These are phyloP conservation scores for Prosapia bicincta DNA, from an alignment of 2,888 invertebrate species.

Conservation along the genomic window DNA sequence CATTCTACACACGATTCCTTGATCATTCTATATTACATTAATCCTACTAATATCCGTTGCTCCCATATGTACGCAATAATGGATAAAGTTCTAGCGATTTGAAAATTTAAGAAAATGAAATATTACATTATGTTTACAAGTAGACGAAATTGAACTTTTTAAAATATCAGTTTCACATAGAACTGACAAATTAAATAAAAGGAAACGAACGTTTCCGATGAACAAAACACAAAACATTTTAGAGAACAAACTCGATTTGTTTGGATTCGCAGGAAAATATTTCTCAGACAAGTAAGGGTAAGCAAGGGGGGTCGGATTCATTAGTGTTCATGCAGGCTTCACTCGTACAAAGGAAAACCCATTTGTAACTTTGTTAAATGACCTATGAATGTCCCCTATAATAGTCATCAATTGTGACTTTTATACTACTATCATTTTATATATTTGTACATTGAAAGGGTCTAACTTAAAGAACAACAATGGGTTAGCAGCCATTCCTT, in stretches of 20 bases:
- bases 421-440: slow-evolving; percentile 26
- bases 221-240: not conserved
- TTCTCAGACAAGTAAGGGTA: not conserved
- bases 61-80: too few relatives aligned
- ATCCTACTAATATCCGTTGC: too few relatives aligned
- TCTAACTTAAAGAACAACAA: not conserved
- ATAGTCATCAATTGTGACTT: slow-evolving; percentile 19
- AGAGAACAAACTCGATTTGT: not conserved
- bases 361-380: slow-evolving; percentile 28
- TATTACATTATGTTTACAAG: too few relatives aligned
- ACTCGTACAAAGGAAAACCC: slow-evolving; percentile 16
- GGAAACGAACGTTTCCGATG: too few relatives aligned
- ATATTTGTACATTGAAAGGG: slow-evolving; percentile 9
- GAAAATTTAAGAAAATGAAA: too few relatives aligned
- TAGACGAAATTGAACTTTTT: too few relatives aligned
- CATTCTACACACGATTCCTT: too few relatives aligned
- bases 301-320: not conserved
- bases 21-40: too few relatives aligned
- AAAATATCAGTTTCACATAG: too few relatives aligned
- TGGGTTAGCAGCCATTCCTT: not conserved
- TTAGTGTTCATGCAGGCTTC: slow-evolving; percentile 20
- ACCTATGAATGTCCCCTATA: slow-evolving; percentile 26
- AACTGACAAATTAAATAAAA: too few relatives aligned
- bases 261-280: not conserved
- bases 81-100: too few relatives aligned